phyloP scores from a whole-genome alignment of 2,113 vertebrate genomes.

The Pomatostomus ruficeps region DNA sequence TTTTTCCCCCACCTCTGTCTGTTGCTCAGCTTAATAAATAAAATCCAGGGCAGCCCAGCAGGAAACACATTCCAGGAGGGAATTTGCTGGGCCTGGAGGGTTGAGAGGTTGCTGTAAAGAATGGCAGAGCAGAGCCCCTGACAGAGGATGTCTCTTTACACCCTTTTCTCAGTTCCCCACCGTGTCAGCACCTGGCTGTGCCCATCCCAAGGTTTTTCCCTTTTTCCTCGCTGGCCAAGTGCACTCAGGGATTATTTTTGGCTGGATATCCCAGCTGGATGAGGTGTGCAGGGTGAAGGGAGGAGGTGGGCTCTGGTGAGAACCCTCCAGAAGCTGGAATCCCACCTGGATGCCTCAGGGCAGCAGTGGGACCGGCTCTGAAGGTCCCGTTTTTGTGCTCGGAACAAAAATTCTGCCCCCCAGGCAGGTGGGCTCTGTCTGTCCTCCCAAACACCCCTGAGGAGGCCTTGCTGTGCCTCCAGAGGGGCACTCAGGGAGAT shows the following conservation, averaged over 20 bases:
- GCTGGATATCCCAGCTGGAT: background rate
- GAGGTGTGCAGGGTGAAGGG: background rate
- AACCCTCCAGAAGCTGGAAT: background rate
- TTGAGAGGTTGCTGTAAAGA: background rate
- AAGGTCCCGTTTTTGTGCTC: too few relatives aligned
- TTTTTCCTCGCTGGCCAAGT: background rate
- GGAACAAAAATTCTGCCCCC: background rate
- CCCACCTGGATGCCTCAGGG: background rate
- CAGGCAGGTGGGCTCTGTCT: background rate
- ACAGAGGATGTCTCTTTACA: background rate
- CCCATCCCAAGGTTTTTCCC: background rate
- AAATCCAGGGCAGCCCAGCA: background rate
- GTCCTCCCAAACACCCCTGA: accelerated
- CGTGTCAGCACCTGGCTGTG: background rate
- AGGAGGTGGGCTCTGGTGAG: background rate
- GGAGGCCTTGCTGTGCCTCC: background rate
- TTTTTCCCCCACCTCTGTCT: background rate
- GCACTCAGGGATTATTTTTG: background rate
- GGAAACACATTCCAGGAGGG: background rate
- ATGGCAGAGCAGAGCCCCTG: background rate
- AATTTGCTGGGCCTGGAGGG: background rate
- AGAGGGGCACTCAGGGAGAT: background rate
- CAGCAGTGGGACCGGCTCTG: background rate
- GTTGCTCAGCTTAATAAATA: background rate
- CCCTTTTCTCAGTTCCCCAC: background rate